These are phyloP conservation scores for Eupithecia insigniata DNA, from an alignment of 2,888 invertebrate species.

Conservation along the genomic window DNA sequence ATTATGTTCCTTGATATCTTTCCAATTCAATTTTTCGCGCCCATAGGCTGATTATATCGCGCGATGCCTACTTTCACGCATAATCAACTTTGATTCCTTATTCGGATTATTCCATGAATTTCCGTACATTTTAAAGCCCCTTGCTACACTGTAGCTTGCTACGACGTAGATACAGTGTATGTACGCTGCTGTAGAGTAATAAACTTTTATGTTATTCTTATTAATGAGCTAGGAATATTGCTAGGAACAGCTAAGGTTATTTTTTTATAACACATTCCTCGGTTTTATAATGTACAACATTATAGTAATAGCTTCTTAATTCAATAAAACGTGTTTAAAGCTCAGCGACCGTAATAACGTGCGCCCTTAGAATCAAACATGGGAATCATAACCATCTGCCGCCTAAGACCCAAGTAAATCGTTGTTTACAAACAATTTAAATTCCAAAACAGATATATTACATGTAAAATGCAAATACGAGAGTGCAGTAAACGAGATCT, in stretches of 20 bases:
- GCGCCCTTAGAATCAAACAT: not conserved
- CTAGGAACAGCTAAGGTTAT: not conserved
- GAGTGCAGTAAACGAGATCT: conserved; percentile 64
- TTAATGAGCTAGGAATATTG: not conserved
- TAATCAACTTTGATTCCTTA: not conserved
- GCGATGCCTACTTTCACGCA: not conserved
- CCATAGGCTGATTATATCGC: not conserved
- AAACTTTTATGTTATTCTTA: conserved; percentile 1
- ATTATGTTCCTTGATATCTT: not conserved
- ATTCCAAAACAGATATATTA: conserved; percentile 54
- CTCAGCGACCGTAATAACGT: not conserved
- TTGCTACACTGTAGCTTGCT: not conserved
- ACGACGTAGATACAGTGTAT: not conserved
- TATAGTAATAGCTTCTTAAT: not conserved
- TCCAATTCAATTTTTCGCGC: not conserved
- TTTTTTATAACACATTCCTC: not conserved
- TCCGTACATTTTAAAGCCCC: not conserved
- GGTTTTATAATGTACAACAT: not conserved
- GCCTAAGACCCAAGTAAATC: conserved; percentile 47
- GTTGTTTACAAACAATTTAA: conserved; percentile 48
- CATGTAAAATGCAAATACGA: conserved; percentile 66
- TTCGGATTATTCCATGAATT: not conserved
- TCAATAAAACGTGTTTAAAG: not conserved
- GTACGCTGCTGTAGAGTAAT: not conserved
- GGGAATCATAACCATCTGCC: conserved; percentile 28